Evolutionary conservation across 1,140 invertebrate genomes (phyloP).

Genomic region (Lutraria rhynchaena): DNA sequence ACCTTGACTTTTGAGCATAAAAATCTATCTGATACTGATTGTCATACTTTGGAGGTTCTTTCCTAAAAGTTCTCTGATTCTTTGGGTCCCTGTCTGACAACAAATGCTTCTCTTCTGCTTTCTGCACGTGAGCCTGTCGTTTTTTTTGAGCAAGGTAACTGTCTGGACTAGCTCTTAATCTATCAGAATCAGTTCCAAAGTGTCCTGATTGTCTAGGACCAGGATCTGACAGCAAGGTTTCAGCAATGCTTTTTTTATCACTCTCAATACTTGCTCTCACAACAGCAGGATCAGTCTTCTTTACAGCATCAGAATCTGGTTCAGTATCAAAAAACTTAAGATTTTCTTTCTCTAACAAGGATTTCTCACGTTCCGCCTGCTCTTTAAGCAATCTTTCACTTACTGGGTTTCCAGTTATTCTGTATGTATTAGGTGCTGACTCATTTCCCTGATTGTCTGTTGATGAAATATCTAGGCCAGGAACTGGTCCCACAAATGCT

Average conservation of each 20-base stretch:
- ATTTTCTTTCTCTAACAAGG: slow-evolving; percentile 20
- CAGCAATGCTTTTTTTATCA: slow-evolving; percentile 24
- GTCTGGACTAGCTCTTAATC: background rate
- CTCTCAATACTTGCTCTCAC: slow-evolving; percentile 9
- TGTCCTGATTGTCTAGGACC: background rate
- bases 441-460: slow-evolving; percentile 6
- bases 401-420: slow-evolving; percentile 32
- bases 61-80: slow-evolving; percentile 1
- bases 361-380: slow-evolving; percentile 22
- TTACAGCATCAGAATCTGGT: background rate
- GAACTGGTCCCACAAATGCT: slow-evolving; percentile 46
- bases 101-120: slow-evolving; percentile 10
- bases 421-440: slow-evolving; percentile 32
- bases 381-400: slow-evolving; percentile 50
- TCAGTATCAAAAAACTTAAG: slow-evolving; percentile 47
- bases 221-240: slow-evolving; percentile 35
- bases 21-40: slow-evolving; percentile 49
- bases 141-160: slow-evolving; percentile 42
- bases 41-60: slow-evolving; percentile 3
- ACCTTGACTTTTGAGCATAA: slow-evolving; percentile 50
- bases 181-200: background rate
- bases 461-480: slow-evolving; percentile 21
- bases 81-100: background rate
- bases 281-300: background rate
- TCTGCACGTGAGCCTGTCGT: slow-evolving; percentile 8